These are phyloP conservation scores for Aphelenchoides fujianensis DNA, from an alignment of 1,140 invertebrate species.

Conservation along the genomic window DNA sequence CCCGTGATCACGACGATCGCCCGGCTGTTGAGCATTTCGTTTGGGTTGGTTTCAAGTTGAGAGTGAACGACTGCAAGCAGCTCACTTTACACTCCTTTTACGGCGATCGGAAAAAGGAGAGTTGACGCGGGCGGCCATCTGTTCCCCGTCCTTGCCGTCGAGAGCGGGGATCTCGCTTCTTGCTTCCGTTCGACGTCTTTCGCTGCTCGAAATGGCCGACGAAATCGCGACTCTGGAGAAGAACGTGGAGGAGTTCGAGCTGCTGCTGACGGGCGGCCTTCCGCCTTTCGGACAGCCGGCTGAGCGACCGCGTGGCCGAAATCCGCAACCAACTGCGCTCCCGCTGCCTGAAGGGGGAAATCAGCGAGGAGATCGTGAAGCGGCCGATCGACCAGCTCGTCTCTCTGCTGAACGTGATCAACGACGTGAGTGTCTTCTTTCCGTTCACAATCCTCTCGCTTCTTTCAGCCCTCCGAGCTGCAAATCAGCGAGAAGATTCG, in stretches of 20 bases:
- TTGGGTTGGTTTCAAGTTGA: neutral
- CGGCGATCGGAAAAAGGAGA: neutral
- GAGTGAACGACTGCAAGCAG: neutral
- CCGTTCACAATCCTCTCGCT: neutral
- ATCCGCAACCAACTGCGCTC: neutral
- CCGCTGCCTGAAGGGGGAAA: conserved; percentile 10
- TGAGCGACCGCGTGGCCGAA: neutral
- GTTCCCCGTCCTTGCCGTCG: too few relatives aligned
- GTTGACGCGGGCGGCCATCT: too few relatives aligned
- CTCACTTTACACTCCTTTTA: too few relatives aligned
- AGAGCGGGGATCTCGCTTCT: neutral
- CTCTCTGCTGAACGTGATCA: conserved; percentile 3
- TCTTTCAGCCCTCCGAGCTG: conserved; percentile 10
- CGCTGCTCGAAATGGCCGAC: conserved; percentile 2
- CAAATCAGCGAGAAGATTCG: conserved; percentile 17
- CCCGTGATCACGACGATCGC: neutral
- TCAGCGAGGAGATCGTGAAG: conserved; percentile 7
- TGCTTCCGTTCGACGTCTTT: neutral
- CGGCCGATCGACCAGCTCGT: conserved; percentile 12
- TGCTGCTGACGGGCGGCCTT: conserved; percentile 9
- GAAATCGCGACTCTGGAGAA: conserved; percentile 6
- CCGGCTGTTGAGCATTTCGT: neutral
- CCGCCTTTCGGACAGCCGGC: neutral
- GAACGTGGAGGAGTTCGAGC: conserved; percentile 10
- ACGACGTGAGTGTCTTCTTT: conserved; percentile 12